phyloP scores from a whole-genome alignment of 2,113 vertebrate species.

The Neofelis nebulosa region DNA sequence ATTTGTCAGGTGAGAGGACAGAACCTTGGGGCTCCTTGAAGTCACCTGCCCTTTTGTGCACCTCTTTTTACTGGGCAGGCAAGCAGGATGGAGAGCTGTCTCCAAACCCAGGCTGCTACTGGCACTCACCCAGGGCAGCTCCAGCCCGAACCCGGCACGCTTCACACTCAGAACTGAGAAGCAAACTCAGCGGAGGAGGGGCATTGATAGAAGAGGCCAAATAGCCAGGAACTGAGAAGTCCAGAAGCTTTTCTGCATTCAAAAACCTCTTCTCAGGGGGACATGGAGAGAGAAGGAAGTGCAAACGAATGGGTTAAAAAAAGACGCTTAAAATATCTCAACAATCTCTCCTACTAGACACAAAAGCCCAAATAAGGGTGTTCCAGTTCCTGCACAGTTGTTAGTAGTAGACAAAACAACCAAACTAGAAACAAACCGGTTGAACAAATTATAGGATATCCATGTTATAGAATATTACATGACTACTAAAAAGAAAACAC shows the following conservation, averaged over 20 bases:
- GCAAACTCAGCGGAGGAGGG: background rate
- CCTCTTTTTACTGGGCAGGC: background rate
- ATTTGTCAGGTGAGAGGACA: background rate
- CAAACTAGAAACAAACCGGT: background rate
- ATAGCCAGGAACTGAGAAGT: background rate
- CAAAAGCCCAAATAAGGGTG: background rate
- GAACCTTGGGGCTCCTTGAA: background rate
- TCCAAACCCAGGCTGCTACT: background rate
- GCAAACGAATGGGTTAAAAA: background rate
- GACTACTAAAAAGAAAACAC: background rate
- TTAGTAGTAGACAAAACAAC: background rate
- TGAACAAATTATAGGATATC: background rate
- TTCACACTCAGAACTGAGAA: background rate
- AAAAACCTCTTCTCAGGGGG: background rate
- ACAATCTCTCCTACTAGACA: background rate
- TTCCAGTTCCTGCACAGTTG: background rate
- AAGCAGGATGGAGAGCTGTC: background rate
- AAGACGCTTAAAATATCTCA: background rate
- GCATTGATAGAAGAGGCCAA: background rate
- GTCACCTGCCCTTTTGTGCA: background rate
- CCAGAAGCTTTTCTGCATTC: background rate
- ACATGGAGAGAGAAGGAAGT: background rate
- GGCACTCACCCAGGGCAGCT: background rate
- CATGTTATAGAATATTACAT: background rate
- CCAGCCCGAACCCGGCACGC: background rate